Conservation (phyloP, 2,113 vertebrate genomes). For the Pteropus alecto region DNA sequence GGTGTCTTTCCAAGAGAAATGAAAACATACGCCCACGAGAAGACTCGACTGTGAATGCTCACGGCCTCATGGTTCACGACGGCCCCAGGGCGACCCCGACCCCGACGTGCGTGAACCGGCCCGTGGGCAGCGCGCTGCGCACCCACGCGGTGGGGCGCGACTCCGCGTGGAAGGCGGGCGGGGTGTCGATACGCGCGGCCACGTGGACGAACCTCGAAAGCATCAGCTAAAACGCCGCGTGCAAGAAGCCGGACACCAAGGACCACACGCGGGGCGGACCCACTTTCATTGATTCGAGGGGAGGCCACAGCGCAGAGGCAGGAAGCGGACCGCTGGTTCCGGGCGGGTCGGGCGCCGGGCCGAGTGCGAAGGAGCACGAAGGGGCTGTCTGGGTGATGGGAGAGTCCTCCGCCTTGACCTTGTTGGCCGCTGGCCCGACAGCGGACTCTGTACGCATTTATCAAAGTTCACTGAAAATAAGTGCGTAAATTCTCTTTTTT, state of each 20-base stretch:
- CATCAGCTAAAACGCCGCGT: too few species aligned
- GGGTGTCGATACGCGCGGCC: neutral
- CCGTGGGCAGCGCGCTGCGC: neutral
- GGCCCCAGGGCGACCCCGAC: neutral
- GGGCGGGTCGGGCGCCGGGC: neutral
- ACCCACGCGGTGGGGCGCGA: too few species aligned
- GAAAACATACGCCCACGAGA: neutral
- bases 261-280: too few species aligned
- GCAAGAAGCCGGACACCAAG: neutral
- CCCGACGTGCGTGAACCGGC: neutral
- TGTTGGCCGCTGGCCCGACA: neutral
- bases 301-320: neutral
- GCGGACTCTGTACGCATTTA: neutral
- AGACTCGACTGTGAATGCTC: neutral
- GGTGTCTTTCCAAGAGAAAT: neutral
- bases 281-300: neutral
- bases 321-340: neutral
- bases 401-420: neutral
- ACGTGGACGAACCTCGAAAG: neutral
- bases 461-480: neutral
- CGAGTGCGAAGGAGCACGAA: neutral
- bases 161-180: neutral
- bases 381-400: too few species aligned
- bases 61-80: neutral
- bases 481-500: neutral